phyloP scores from a whole-genome alignment of 1,140 invertebrate genomes.

The Sitophilus oryzae region DNA sequence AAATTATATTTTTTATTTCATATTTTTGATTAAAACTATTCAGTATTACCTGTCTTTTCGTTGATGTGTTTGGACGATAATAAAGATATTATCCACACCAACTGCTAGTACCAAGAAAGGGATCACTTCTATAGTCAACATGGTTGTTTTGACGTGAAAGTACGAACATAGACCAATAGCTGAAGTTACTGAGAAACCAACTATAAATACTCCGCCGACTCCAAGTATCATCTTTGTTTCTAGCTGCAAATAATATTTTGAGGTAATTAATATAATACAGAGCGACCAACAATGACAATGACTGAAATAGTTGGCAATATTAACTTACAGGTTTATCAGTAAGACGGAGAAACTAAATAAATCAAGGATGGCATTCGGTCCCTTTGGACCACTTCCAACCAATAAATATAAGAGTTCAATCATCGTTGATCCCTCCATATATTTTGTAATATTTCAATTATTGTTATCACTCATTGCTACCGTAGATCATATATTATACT shows the following conservation, averaged over 20 bases:
- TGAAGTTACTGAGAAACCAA: conserved; percentile 71
- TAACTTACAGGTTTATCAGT: not conserved
- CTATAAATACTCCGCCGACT: conserved; percentile 75
- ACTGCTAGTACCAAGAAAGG: conserved; percentile 90
- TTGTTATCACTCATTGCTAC: too few species aligned
- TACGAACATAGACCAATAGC: conserved; percentile 83
- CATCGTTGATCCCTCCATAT: too few species aligned
- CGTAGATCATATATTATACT: too few species aligned
- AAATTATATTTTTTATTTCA: too few species aligned
- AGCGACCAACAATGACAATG: too few species aligned
- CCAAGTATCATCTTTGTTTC: conserved; percentile 80
- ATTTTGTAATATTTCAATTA: too few species aligned
- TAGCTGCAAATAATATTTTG: conserved; percentile 56
- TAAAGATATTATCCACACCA: conserved; percentile 94
- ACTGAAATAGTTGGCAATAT: not conserved
- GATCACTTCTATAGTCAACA: conserved; percentile 83
- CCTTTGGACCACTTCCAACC: too few species aligned
- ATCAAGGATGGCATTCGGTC: too few species aligned
- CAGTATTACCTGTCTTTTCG: conserved; percentile 43
- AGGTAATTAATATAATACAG: too few species aligned
- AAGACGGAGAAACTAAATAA: too few species aligned
- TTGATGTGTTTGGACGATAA: conserved; percentile 68
- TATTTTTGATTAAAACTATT: not conserved
- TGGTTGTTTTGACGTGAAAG: conserved; percentile 66
- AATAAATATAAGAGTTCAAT: too few species aligned